phyloP scores from a whole-genome alignment of 2,888 invertebrate species.

The Dolichomitus sp. region DNA sequence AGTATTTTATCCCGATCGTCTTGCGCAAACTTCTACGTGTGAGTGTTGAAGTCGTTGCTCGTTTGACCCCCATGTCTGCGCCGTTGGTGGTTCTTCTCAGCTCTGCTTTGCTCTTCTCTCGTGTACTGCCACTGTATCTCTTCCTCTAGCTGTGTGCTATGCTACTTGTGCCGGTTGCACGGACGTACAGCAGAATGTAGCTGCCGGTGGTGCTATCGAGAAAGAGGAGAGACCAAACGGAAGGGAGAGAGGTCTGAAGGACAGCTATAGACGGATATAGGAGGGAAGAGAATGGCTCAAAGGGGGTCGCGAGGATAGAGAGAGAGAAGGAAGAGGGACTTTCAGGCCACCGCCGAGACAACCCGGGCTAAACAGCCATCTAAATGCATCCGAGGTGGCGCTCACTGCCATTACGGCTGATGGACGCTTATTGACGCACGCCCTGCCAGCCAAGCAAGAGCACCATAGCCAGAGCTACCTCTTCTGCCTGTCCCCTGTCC shows the following conservation, averaged over 20 bases:
- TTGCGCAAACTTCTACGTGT: slow-evolving; percentile 12
- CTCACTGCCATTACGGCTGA: slow-evolving; percentile 86
- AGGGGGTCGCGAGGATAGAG: slow-evolving; percentile 31
- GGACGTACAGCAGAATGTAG: slow-evolving; percentile 26
- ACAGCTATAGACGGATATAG: slow-evolving; percentile 44
- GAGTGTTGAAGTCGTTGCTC: slow-evolving; percentile 41
- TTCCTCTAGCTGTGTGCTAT: slow-evolving; percentile 15
- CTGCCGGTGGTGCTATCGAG: slow-evolving; percentile 40
- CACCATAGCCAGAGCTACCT: slow-evolving; percentile 73
- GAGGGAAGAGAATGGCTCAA: slow-evolving; percentile 27
- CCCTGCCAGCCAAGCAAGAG: slow-evolving; percentile 80
- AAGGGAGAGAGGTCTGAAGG: slow-evolving; percentile 32
- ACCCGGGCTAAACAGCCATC: slow-evolving; percentile 86
- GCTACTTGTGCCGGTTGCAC: slow-evolving; percentile 40
- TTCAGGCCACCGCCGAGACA: slow-evolving; percentile 84
- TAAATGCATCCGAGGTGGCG: slow-evolving; percentile 86
- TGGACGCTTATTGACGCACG: slow-evolving; percentile 86
- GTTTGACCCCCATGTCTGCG: slow-evolving; percentile 28
- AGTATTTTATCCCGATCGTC: slow-evolving; percentile 1
- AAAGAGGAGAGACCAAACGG: slow-evolving; percentile 38
- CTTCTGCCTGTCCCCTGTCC: slow-evolving; percentile 73
- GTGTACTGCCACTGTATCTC: slow-evolving; percentile 20
- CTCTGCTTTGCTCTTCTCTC: slow-evolving; percentile 21
- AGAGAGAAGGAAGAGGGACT: slow-evolving; percentile 68
- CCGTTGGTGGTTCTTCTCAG: slow-evolving; percentile 35